Evolutionary conservation across 2,888 invertebrate species (phyloP).

Genomic region (Hymenopus coronatus): DNA sequence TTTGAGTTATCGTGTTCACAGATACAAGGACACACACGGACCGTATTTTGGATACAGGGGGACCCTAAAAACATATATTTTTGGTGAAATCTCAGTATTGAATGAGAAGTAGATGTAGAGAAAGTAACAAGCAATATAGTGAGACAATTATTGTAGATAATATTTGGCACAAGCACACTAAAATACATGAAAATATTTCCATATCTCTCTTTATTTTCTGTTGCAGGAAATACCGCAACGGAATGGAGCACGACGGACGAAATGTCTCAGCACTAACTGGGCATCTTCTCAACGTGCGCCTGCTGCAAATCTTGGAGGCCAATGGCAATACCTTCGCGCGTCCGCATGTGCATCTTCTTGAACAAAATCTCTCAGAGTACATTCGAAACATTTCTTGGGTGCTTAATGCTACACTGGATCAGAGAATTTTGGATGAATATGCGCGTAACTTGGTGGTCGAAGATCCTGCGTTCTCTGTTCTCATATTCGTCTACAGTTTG

Average conservation of each 20-base stretch:
- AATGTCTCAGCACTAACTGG: not conserved
- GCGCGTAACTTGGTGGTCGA: constrained; percentile 68
- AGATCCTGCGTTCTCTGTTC: constrained; percentile 62
- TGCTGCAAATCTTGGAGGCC: not conserved
- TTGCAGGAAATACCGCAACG: not conserved
- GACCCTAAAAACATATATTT: no score
- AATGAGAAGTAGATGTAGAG: no score
- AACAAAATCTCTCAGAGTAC: constrained; percentile 22
- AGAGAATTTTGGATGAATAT: constrained; percentile 58
- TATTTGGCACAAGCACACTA: no score
- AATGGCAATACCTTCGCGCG: not conserved
- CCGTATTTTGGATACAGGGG: no score
- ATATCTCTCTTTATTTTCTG: not conserved
- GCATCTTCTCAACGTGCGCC: not conserved
- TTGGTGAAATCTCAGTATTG: no score
- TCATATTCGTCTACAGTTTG: constrained; percentile 68
- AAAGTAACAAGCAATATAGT: no score
- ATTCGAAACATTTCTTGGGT: constrained; percentile 28
- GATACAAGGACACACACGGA: no score
- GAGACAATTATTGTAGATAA: no score
- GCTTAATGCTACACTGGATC: constrained; percentile 39
- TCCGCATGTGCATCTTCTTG: not conserved
- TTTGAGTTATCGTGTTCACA: no score
- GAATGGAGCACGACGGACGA: not conserved
- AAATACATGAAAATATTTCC: no score